Evolutionary conservation across 1,140 invertebrate species (phyloP), one percentile per base, ranked within the genome.

Genomic region (Bemisia tabaci): DNA sequence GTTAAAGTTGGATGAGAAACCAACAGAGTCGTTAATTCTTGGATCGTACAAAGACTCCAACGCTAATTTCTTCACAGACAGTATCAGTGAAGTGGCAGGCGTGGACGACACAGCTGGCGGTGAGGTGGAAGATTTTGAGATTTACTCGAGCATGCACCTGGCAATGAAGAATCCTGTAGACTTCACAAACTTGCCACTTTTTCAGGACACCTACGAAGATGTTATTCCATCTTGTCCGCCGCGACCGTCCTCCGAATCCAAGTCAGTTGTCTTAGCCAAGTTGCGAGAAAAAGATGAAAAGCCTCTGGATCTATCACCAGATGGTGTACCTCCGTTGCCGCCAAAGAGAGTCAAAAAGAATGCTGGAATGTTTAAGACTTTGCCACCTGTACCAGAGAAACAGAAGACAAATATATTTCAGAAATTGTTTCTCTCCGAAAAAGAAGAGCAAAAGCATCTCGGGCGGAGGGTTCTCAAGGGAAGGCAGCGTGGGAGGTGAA

Each of bases 141-240:
- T 84, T 0, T 92, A 92, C 68, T 88, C 87, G 0, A 92, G 89
- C 73, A 76, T 92, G 60, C 90, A 92, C 74, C 80, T 91, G 73
- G 91, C 91, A 0, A 92, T 92, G 81, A 91, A 88, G 77, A 91
- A 92, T 78, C 90, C 90, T 0, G 74, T 90, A 0, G 72, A 82
- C 9, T 82, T 89, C 26, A 12, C 22, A 17, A 71, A 79, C 63
- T 79, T 83, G 73, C 26, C 71, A n/a, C 74, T 76, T 1, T 73
- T n/a, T 2, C 65, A 74, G 22, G 77, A 80, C 1, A 77, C 80
- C 66, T 83, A 85, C 67, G 83, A 84, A 27, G 83, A 85, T 67
- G 78, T 85, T 2, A 75, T 70, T 39, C 72, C 72, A n/a, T 69
- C 72, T 12, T n/a, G 64, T 26, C 69, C 69, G 12, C 69, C 69